Base-by-base conservation (phyloP, 2,797 vertebrate genomes). In the Xiphorhynchus erythropygius region DNA sequence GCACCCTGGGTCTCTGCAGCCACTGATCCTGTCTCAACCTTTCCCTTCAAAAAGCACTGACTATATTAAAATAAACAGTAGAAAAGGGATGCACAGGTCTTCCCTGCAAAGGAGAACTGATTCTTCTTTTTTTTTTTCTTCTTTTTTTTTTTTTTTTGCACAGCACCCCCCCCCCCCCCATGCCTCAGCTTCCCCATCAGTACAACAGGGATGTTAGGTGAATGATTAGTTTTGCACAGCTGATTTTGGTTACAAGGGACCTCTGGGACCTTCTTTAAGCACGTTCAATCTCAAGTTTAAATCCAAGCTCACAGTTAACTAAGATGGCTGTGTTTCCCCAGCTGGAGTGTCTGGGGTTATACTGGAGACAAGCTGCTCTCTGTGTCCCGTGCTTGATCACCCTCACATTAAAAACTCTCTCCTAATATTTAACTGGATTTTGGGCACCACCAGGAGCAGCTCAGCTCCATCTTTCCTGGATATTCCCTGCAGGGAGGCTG, bases 71-170 rank as follows among this genome's bases (percentile, higher is more conserved):
- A 24, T 10, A 23, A 57, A 84, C 76, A 35, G 1, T 19, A 69
- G 32, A 7, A 75, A 81, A 53, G 3, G 9, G 16, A 18, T 13
- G 32, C 13, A 13, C 37, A 49, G 10, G 37, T 12, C 15, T 53
- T 50, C 35, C 19, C 62, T 18, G 33, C 0, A 7, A 59, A 71
- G 22, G 21, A 30, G 19, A 78, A 18, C 4, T 25, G n/a, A 19
- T n/a, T 3, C 10, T 1, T 33, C 33, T 25, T 3, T 6, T 19
- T 2, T 1, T 33, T 39, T 30, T 3, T 11, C 18, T 3, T 2
- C 11, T 1, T n/a, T 39, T 30, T 3, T 11, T 42, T 2, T 16
- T 1, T 39, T 57, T 52, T 53, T 46, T 42, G 30, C 42, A 62
- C 14, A 80, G 30, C 39, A 39, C 39, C 7, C 1, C 1, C 25